These are phyloP conservation scores for Congeria kusceri DNA, from an alignment of 2,888 invertebrate species.

Conservation along the genomic window DNA sequence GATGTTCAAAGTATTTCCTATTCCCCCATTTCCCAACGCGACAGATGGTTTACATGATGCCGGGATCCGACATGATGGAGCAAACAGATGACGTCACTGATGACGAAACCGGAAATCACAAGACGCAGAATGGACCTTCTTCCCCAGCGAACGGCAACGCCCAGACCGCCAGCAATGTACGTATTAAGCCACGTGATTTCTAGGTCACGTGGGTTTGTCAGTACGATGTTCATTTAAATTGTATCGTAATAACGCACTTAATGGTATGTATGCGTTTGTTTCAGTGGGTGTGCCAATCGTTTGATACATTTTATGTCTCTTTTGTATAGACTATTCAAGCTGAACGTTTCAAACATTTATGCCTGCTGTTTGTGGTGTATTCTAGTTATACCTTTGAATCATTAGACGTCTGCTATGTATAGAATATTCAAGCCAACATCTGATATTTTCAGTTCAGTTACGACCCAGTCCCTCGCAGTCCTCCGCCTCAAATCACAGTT, in stretches of 20 bases:
- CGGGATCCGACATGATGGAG: constrained; percentile 28
- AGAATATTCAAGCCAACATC: not conserved
- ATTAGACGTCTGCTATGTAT: not conserved
- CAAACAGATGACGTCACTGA: constrained; percentile 15
- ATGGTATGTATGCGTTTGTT: no score
- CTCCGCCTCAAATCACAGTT: constrained; percentile 46
- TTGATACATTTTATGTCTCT: no score
- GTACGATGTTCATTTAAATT: no score
- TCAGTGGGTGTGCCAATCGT: no score
- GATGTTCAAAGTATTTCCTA: no score
- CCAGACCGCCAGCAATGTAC: constrained; percentile 35
- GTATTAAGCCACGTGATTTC: not conserved
- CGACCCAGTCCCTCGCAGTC: constrained; percentile 22
- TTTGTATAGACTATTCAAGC: no score
- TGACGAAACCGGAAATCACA: constrained; percentile 25
- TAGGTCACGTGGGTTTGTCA: no score
- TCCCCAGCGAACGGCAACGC: constrained; percentile 48
- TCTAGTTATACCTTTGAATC: not conserved
- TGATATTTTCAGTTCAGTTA: constrained; percentile 43
- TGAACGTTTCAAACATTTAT: no score
- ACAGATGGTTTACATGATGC: constrained; percentile 55
- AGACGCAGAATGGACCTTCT: constrained; percentile 18
- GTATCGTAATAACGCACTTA: no score
- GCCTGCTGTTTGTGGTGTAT: no score
- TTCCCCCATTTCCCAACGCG: not conserved